Percentiles rank a stretch among this genome's conserved stretches.
These are phyloP conservation scores for Hydra vulgaris DNA, from an alignment of 30 jellyfish, hydroid and myxozoan species.

Conservation along the genomic window DNA sequence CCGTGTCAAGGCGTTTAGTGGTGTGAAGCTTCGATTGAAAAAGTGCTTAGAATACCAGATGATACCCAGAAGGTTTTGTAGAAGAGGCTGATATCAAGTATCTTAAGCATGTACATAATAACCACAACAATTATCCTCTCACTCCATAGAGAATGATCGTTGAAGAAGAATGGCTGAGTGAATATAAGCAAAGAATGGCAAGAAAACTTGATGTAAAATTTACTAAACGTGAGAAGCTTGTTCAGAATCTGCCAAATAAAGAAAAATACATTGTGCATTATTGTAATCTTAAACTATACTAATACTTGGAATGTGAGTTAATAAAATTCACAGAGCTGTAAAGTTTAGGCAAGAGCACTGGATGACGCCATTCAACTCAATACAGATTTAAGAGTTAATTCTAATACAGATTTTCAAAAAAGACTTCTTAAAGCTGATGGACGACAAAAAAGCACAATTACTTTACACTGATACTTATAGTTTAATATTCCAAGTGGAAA, in stretches of 20 bases:
- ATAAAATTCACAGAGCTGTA: too few species aligned
- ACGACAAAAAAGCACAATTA: conserved; percentile 44
- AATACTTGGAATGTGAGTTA: too few species aligned
- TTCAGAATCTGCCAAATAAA: too few species aligned
- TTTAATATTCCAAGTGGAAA: not conserved
- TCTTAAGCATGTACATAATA: not conserved
- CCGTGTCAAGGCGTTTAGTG: not conserved
- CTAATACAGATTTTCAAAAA: not conserved
- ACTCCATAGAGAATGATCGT: not conserved
- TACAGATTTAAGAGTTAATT: not conserved
- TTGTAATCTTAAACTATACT: too few species aligned
- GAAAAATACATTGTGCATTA: too few species aligned
- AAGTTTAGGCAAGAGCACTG: too few species aligned
- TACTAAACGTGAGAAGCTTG: too few species aligned
- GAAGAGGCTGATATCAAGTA: not conserved
- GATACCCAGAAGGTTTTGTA: not conserved
- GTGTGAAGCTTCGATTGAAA: not conserved
- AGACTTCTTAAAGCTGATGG: conserved; percentile 48
- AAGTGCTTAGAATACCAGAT: not conserved
- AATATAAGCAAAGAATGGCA: not conserved
- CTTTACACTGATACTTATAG: conserved; percentile 19
- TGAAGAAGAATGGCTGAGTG: not conserved
- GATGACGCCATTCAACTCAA: not conserved
- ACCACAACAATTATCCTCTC: not conserved
- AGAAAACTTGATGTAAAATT: not conserved